Evolutionary conservation across 1,140 invertebrate species (phyloP).

Genomic region (Nilaparvata lugens): DNA sequence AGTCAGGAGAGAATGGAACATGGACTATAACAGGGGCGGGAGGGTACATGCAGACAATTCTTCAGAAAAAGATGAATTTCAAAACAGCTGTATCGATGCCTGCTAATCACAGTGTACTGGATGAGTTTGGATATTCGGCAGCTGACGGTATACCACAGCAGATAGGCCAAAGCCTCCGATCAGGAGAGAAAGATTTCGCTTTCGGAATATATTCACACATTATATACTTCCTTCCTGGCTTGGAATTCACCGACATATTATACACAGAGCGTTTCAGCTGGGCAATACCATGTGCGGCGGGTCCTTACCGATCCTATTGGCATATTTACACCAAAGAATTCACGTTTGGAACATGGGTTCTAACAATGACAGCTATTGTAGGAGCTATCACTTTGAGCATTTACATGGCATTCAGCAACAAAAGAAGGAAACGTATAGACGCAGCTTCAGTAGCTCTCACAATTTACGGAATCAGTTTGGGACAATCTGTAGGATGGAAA

Average conservation of each 20-base stretch:
- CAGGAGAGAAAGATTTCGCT: background rate
- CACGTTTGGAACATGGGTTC: background rate
- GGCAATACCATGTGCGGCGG: background rate
- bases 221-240: background rate
- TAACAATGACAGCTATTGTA: background rate
- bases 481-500: background rate
- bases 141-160: background rate
- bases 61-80: background rate
- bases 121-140: constrained; percentile 1
- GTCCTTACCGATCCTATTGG: background rate
- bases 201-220: constrained; percentile 4
- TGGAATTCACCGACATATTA: background rate
- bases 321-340: background rate
- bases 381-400: background rate
- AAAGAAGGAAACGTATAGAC: background rate
- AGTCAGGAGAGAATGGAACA: background rate
- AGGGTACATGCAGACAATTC: background rate
- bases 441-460: background rate
- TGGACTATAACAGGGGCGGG: background rate
- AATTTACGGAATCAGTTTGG: background rate
- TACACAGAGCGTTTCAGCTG: background rate
- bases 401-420: background rate
- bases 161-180: background rate
- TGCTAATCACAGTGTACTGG: background rate
- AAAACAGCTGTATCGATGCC: background rate